Evolutionary conservation across 30 jellyfish, hydroid and myxozoan genomes (phyloP).

Genomic region (Nemopilema nomurai): DNA sequence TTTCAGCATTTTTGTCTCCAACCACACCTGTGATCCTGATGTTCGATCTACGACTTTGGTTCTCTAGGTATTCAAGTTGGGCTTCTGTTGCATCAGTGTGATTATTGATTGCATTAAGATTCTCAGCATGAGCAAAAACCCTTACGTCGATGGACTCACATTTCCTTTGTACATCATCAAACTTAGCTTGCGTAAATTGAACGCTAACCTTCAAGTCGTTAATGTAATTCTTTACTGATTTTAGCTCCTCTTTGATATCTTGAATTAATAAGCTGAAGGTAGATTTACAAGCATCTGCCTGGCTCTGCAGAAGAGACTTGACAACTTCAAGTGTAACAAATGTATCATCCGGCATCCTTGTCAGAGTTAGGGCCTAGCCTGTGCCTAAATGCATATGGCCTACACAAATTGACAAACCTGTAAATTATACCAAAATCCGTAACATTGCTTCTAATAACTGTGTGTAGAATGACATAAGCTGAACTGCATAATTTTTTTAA

Average conservation of each 20-base stretch:
- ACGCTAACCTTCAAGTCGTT: conserved; percentile 33
- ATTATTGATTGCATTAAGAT: background rate
- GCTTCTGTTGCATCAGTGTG: conserved; percentile 22
- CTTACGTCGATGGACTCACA: background rate
- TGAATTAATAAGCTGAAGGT: conserved; percentile 5
- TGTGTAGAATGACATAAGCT: background rate
- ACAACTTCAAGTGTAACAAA: conserved; percentile 34
- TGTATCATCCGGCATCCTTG: conserved; percentile 18
- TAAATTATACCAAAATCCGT: background rate
- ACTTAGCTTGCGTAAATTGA: conserved; percentile 24
- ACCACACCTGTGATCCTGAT: conserved; percentile 3
- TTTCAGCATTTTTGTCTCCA: conserved; percentile 8
- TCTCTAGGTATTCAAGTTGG: conserved; percentile 20
- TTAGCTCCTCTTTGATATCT: conserved; percentile 30
- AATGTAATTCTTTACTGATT: conserved; percentile 11
- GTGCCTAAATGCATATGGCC: background rate
- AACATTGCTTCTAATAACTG: background rate
- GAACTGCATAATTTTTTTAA: background rate
- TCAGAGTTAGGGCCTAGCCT: background rate
- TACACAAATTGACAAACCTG: background rate
- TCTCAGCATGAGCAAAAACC: conserved; percentile 1
- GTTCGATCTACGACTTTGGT: conserved; percentile 19
- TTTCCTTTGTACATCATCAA: conserved; percentile 10
- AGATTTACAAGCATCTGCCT: conserved; percentile 29
- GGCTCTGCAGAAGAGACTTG: conserved; percentile 28